Evolutionary conservation across 2,113 vertebrate species (phyloP), one percentile per base, ranked within the genome.

Genomic region (Anser cygnoides): DNA sequence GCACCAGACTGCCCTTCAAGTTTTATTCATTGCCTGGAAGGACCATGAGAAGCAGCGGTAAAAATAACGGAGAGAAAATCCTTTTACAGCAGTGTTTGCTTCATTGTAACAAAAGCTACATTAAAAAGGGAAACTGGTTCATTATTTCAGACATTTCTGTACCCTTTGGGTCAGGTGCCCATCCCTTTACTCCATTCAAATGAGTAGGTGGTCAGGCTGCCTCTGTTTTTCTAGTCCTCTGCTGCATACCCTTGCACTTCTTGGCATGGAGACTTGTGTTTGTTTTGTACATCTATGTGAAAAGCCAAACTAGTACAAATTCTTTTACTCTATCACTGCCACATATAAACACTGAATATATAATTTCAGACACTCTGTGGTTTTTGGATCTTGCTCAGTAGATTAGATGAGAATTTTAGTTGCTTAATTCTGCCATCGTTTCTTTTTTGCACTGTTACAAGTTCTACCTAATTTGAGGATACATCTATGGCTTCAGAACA

Each of bases 251-350:
- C 81, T 89, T 79, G 84, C 70, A 31, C 58, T 93, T 94, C 81
- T 95, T 97, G 95, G 96, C 91, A 33, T 8, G 43, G 67, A 92
- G 20, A 43, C 44, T 84, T 84, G 33, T 93, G 92, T 94, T 97
- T 97, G 84, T 96, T 96, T 95, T 96, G 44, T 52, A n/a, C 79
- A 39, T 89, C 89, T 87, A 35, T 91, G 80, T 94, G 90, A 94
- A 95, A 96, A 94, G 89, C 95, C 90, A 96, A 95, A 93, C 86
- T 82, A 75, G 83, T 89, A 96, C 92, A 96, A 89, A 95, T 94
- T 93, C 90, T 94, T 94, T 84, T 95, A 84, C 90, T 96, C 70
- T 68, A 82, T 95, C 95, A 84, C 58, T 94, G 95, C 70, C 90
- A 95, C 86, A 91, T 70, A 92, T 75, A 84, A 94, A 94, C 86